Conservation (phyloP, 1,140 invertebrate genomes). For the Littorina saxatilis region DNA sequence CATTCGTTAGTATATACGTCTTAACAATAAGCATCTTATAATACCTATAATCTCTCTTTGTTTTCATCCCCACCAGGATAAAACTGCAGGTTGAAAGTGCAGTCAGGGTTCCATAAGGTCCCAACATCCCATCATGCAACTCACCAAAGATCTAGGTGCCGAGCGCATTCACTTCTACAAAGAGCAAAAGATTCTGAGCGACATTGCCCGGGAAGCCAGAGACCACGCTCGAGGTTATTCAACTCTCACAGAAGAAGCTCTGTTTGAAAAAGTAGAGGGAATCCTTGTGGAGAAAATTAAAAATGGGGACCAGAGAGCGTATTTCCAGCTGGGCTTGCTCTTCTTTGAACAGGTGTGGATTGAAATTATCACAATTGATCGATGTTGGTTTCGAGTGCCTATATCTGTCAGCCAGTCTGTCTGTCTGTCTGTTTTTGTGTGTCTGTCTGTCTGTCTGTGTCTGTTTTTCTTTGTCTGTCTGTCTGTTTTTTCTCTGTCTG, state of each 20-base stretch:
- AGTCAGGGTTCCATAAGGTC: no score
- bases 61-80: no score
- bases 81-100: no score
- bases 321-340: conserved; percentile 73
- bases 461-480: no score
- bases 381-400: background rate
- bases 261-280: conserved; percentile 71
- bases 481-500: no score
- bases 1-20: no score
- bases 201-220: conserved; percentile 65
- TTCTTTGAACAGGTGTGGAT: conserved; percentile 72
- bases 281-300: conserved; percentile 72
- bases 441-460: conserved; percentile 23
- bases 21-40: no score
- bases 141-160: conserved; percentile 37
- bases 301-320: conserved; percentile 65
- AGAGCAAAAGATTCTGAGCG: conserved; percentile 65
- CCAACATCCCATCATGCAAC: conserved; percentile 35
- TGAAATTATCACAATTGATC: background rate
- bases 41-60: no score
- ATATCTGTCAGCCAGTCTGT: background rate
- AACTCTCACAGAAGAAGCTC: conserved; percentile 63
- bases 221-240: conserved; percentile 51
- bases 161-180: conserved; percentile 56
- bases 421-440: conserved; percentile 24